Conservation (phyloP, 2,113 vertebrate genomes). For the Merops nubicus region DNA sequence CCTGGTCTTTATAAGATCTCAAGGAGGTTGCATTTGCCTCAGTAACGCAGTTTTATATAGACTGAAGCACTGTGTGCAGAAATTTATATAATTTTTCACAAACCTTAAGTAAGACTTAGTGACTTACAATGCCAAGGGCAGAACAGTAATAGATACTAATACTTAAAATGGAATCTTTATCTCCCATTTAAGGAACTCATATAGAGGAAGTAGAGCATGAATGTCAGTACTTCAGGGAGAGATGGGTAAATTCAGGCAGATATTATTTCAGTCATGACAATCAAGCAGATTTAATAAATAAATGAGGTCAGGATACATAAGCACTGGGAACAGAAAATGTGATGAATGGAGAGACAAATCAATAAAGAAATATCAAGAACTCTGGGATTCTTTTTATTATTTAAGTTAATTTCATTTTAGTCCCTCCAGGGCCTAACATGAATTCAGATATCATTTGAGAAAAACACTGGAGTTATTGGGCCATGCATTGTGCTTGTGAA, state of each 20-base stretch:
- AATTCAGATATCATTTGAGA: neutral
- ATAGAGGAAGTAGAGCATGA: constrained; percentile 10
- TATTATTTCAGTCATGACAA: neutral
- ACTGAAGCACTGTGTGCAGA: neutral
- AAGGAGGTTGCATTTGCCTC: no score
- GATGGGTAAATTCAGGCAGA: neutral
- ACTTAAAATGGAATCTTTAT: constrained; percentile 24
- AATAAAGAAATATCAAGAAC: neutral
- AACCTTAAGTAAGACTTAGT: neutral
- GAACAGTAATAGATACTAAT: neutral
- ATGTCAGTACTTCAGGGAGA: constrained; percentile 1
- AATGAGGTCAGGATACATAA: neutral
- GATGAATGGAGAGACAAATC: neutral
- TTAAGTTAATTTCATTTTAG: neutral
- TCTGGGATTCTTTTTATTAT: neutral
- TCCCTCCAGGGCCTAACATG: neutral
- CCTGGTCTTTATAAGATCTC: no score
- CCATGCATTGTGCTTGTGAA: neutral
- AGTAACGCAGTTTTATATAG: neutral
- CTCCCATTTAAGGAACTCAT: neutral
- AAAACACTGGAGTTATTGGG: neutral
- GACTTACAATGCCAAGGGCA: neutral
- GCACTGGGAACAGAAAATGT: neutral
- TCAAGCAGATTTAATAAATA: constrained; percentile 18
- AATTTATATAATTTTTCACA: neutral